Conservation (phyloP, 2,888 invertebrate species). For the Ethmia dodecea region DNA sequence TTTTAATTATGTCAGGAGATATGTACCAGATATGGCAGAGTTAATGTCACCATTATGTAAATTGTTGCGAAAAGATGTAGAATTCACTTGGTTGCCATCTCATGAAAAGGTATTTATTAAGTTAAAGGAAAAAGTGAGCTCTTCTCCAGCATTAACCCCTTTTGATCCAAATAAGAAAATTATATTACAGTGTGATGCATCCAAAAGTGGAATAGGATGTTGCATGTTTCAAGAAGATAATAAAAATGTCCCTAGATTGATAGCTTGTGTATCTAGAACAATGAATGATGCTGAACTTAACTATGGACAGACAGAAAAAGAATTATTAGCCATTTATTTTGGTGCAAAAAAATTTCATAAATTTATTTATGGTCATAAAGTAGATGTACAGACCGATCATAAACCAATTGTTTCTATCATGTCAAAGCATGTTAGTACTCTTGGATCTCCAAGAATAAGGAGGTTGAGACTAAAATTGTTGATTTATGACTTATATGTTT, state of each 20-base stretch:
- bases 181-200: conserved; percentile 14
- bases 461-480: conserved; percentile 3
- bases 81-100: conserved; percentile 14
- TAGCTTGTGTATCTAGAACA: conserved; percentile 6
- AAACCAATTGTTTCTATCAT: neutral
- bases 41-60: conserved; percentile 13
- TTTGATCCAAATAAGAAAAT: conserved; percentile 12
- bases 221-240: conserved; percentile 9
- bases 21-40: conserved; percentile 16
- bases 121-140: conserved; percentile 4
- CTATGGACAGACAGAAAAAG: conserved; percentile 11
- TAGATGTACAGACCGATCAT: conserved; percentile 8
- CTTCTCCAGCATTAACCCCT: conserved; percentile 4
- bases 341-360: conserved; percentile 8
- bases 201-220: conserved; percentile 6
- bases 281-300: conserved; percentile 11
- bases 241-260: conserved; percentile 4
- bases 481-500: conserved; percentile 1
- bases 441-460: conserved; percentile 2
- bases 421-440: conserved; percentile 4
- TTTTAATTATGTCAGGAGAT: conserved; percentile 15
- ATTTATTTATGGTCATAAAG: conserved; percentile 7
- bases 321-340: conserved; percentile 9
- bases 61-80: conserved; percentile 11
- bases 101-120: conserved; percentile 14